phyloP scores from a whole-genome alignment of 2,888 invertebrate species.

The Eilema sororculum region DNA sequence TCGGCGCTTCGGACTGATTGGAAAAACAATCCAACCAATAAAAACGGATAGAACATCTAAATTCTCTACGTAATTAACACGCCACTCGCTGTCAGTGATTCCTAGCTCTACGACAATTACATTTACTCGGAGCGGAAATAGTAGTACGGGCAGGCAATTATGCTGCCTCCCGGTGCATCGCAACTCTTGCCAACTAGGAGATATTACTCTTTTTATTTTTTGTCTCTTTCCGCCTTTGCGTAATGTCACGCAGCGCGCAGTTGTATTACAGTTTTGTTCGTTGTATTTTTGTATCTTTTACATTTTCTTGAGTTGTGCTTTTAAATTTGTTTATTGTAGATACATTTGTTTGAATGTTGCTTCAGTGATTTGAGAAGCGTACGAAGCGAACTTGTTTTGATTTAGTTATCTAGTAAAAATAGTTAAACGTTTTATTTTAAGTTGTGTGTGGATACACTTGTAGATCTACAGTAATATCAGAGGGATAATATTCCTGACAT shows the following conservation, averaged over 20 bases:
- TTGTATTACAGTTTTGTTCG: slow-evolving; percentile 10
- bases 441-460: not conserved
- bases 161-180: slow-evolving; percentile 26
- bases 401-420: not conserved
- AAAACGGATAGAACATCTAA: not conserved
- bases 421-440: not conserved
- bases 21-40: not conserved
- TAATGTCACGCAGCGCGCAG: slow-evolving; percentile 6
- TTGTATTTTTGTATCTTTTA: slow-evolving; percentile 3
- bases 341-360: not conserved
- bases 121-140: slow-evolving; percentile 57
- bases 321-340: not conserved
- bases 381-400: not conserved
- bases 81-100: slow-evolving; percentile 29
- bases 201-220: slow-evolving; percentile 9
- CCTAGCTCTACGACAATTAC: slow-evolving; percentile 53
- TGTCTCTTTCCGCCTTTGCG: slow-evolving; percentile 10
- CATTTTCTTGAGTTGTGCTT: not conserved
- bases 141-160: slow-evolving; percentile 53
- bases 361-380: not conserved
- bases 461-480: no score
- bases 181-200: slow-evolving; percentile 26
- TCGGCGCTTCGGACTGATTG: no score
- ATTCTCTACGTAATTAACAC: slow-evolving; percentile 7
- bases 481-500: no score